A percentile compares a stretch with the other conserved stretches of the same genome.
Evolutionary conservation across 2,797 vertebrate species (phyloP).

Genomic region (Tiaroga cobitis): DNA sequence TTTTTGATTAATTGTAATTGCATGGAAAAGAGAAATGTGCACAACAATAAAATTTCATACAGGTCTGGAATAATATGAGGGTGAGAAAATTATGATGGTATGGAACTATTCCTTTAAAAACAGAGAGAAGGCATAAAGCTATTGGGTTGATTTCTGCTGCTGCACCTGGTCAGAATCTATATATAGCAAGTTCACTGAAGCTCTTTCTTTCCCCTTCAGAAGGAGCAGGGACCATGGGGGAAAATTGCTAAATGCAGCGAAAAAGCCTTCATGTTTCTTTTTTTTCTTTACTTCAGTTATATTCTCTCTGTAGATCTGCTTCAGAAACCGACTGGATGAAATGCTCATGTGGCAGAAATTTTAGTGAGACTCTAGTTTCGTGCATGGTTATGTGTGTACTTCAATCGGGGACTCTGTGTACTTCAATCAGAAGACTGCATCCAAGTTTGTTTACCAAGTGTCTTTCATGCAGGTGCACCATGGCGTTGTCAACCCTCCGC

Average conservation of each 20-base stretch:
- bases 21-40: background rate
- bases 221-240: conserved; percentile 56
- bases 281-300: conserved; percentile 23
- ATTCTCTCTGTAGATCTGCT: conserved; percentile 37
- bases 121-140: background rate
- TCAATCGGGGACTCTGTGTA: conserved; percentile 10
- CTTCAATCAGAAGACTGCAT: conserved; percentile 27
- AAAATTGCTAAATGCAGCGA: conserved; percentile 63
- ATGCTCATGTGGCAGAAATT: conserved; percentile 3
- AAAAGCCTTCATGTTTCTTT: conserved; percentile 45
- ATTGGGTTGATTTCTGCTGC: background rate
- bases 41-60: background rate
- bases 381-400: background rate
- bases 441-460: conserved; percentile 22
- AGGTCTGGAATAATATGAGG: background rate
- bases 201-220: conserved; percentile 56
- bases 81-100: background rate
- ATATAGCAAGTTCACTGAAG: conserved; percentile 65
- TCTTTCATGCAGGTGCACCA: conserved; percentile 1
- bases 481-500: background rate
- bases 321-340: conserved; percentile 13
- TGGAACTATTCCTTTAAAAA: conserved; percentile 8
- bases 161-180: conserved; percentile 59
- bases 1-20: background rate
- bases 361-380: background rate